Evolutionary conservation across 2,113 vertebrate genomes (phyloP).

Genomic region (Cebidichthys violaceus): DNA sequence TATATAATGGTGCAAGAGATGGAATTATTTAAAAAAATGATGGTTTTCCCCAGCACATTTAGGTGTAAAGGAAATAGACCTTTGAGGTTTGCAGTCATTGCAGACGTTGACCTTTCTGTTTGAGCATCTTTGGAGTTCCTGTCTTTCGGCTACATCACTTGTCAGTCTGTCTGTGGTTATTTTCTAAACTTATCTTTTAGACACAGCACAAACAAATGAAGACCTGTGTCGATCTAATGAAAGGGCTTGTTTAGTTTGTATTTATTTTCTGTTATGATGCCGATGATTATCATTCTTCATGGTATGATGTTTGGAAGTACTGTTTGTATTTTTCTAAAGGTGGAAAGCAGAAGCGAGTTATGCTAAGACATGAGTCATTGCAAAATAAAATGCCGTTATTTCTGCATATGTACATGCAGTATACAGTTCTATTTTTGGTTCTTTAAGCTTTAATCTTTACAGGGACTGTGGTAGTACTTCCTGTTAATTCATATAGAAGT

Average conservation of each 20-base stretch:
- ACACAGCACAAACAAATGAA: not conserved
- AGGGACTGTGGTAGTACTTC: conserved; percentile 35
- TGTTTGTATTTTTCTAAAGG: not conserved
- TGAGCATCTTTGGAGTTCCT: conserved; percentile 6
- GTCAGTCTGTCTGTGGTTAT: not conserved
- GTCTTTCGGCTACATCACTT: not conserved
- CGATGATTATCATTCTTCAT: not conserved
- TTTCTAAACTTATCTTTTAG: not conserved
- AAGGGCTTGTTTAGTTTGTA: not conserved
- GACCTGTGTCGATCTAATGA: not conserved
- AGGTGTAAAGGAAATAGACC: conserved; percentile 19
- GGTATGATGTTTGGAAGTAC: not conserved
- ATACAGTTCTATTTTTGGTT: not conserved
- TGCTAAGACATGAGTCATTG: conserved; percentile 4
- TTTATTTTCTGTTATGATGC: not conserved
- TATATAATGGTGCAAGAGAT: not conserved
- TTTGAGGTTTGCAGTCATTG: conserved; percentile 19
- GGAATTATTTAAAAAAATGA: not conserved
- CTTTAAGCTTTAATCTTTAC: not conserved
- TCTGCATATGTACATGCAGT: not conserved
- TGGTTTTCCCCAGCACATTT: not conserved
- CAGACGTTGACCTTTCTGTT: conserved; percentile 15
- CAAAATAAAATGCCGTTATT: not conserved
- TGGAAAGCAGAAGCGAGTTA: not conserved
- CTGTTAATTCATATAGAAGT: conserved; percentile 39